Percentiles rank a stretch among this genome's conserved stretches.
These are phyloP conservation scores for Sarcoramphus papa DNA, from an alignment of 2,797 vertebrate species.

Conservation along the genomic window DNA sequence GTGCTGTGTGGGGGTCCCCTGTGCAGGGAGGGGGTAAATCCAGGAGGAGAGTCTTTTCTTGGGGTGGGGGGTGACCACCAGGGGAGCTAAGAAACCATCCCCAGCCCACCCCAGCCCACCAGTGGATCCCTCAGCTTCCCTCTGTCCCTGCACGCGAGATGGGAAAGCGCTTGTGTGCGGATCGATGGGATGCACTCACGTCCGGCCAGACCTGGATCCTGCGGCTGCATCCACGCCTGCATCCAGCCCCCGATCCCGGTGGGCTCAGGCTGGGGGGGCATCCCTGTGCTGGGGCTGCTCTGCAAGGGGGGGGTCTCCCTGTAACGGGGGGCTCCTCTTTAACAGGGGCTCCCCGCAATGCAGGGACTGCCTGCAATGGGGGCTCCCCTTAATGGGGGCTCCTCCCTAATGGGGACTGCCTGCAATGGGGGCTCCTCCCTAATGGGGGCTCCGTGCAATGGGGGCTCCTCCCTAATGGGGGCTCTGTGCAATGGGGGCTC, in stretches of 20 bases:
- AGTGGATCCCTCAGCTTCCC: background rate
- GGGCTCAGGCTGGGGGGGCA: background rate
- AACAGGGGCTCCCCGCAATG: background rate
- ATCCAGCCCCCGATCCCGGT: background rate
- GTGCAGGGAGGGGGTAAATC: background rate
- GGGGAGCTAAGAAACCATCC: background rate
- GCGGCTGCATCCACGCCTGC: background rate
- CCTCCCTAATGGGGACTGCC: background rate
- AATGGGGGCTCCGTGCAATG: accelerated
- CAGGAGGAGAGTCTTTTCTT: background rate
- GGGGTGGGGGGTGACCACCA: background rate
- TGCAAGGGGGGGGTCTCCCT: too few relatives aligned
- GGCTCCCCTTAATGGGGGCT: background rate
- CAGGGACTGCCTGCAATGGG: background rate
- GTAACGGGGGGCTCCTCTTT: accelerated
- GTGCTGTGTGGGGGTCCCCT: background rate
- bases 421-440: too few relatives aligned
- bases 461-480: too few relatives aligned
- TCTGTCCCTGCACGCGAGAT: accelerated
- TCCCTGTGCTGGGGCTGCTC: background rate
- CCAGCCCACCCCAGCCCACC: background rate
- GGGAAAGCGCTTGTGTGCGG: background rate
- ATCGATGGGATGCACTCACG: accelerated
- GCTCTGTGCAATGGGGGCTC: too few relatives aligned
- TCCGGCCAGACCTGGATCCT: accelerated